Percentiles rank a stretch among this genome's conserved stretches.
Evolutionary conservation across 1,140 invertebrate species (phyloP).

Genomic region (Colletes gigas): DNA sequence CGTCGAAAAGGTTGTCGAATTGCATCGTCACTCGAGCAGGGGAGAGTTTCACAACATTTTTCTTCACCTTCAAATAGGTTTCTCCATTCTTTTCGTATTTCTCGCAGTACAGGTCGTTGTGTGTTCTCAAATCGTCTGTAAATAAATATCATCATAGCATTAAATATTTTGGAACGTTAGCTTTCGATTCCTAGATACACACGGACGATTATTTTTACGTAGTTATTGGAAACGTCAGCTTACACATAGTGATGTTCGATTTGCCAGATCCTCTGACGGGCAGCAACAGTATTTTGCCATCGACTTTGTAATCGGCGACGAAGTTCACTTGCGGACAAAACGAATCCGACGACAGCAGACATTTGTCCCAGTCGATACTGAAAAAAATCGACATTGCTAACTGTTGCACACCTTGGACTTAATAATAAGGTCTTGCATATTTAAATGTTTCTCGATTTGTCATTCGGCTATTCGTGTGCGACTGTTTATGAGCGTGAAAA

Average conservation of each 20-base stretch:
- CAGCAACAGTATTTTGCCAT: conserved; percentile 86
- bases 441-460: too few species aligned
- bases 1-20: conserved; percentile 84
- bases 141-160: conserved; percentile 44
- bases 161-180: not conserved
- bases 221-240: conserved; percentile 66
- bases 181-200: not conserved
- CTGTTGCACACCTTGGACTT: too few species aligned
- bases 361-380: conserved; percentile 80
- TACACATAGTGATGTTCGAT: conserved; percentile 86
- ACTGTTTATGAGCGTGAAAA: too few species aligned
- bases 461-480: too few species aligned
- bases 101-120: conserved; percentile 83
- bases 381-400: conserved; percentile 36
- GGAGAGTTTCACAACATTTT: conserved; percentile 82
- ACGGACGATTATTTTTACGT: too few species aligned
- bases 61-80: conserved; percentile 83
- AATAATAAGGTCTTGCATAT: too few species aligned
- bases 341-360: conserved; percentile 79
- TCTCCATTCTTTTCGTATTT: conserved; percentile 82
- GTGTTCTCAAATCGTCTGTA: conserved; percentile 83
- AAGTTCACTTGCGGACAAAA: conserved; percentile 81
- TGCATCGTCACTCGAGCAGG: conserved; percentile 81
- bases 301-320: conserved; percentile 85
- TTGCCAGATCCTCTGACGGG: conserved; percentile 87